A percentile compares a stretch with the other conserved stretches of the same genome.
These are phyloP conservation scores for Platanista minor DNA, from an alignment of 2,113 vertebrate genomes.

Conservation along the genomic window DNA sequence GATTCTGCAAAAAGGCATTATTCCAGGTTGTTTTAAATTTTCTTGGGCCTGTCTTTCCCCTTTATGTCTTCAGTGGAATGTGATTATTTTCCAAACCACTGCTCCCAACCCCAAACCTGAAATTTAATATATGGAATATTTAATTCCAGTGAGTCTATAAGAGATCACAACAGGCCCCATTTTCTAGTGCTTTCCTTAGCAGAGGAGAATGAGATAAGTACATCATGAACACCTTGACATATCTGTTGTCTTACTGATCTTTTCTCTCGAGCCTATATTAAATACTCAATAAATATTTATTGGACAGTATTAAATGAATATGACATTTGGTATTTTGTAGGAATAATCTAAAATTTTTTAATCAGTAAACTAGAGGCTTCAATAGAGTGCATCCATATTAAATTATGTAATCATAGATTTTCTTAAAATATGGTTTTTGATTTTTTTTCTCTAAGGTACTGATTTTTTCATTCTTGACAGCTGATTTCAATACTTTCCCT, in stretches of 20 bases:
- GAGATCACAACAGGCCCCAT: neutral
- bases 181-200: neutral
- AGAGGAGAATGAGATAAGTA: neutral
- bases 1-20: neutral
- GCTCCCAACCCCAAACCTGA: neutral
- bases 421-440: neutral
- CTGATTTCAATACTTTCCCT: neutral
- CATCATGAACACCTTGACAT: rapidly evolving
- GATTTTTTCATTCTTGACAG: conserved; percentile 12
- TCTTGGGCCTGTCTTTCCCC: neutral
- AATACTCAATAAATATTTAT: conserved; percentile 33
- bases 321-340: neutral
- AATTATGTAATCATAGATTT: neutral
- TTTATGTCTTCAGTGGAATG: neutral
- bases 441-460: neutral
- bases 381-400: conserved; percentile 6
- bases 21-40: neutral
- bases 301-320: neutral
- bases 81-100: neutral
- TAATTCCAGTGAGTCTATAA: neutral
- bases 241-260: neutral
- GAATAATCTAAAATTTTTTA: neutral
- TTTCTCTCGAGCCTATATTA: neutral
- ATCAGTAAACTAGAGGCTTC: neutral
- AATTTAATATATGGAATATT: neutral